Evolutionary conservation across 2,888 invertebrate genomes (phyloP), one percentile per base, ranked within the genome.

Genomic region (Spatulosminthurus flaviceps): DNA sequence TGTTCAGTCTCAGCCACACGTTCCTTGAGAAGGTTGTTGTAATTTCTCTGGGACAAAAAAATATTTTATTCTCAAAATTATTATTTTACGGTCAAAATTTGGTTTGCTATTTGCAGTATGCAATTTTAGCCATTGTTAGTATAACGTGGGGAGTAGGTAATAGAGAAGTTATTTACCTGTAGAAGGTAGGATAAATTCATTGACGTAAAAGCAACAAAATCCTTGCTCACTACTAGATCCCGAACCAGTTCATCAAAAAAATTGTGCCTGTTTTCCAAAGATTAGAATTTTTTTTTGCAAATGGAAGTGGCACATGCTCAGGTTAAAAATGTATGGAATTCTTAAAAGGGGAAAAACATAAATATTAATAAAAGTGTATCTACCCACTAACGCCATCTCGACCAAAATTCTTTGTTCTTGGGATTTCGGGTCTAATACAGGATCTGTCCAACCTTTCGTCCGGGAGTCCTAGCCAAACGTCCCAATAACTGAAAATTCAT

Each of bases 381-480:
- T 67, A 79, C 79, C 79, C 71, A 51, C 79, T 79, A 19, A 28
- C 22, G 29, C 79, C 79, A 21, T 79, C 66, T 22, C 71, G 26
- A 16, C 79, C 79, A 74, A 79, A 79, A 22, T 70, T 79, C 21
- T 66, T 67, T 51, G 29, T 69, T 26, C 79, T 28, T 0, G 79
- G 71, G 11, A 79, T 79, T 74, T 79, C 79, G 13, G 79, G 79
- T 29, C 74, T 21, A 66, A 79, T 79, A 43, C 79, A 79, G 21
- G 74, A 21, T 21, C 79, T 42, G 16, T 24, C 67, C 73, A 42
- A 9, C 22, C 79, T 61, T 29, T 64, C 16, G 26, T 66, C 66
- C 34, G 73, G 67, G 9, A 64, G 21, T 21, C 79, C 67, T 67
- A 79, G 41, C 74, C 74, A 79, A 34, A 28, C 60, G 51, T 79